Conservation (phyloP, 2,888 invertebrate genomes). For the Ormyrus labotus region DNA sequence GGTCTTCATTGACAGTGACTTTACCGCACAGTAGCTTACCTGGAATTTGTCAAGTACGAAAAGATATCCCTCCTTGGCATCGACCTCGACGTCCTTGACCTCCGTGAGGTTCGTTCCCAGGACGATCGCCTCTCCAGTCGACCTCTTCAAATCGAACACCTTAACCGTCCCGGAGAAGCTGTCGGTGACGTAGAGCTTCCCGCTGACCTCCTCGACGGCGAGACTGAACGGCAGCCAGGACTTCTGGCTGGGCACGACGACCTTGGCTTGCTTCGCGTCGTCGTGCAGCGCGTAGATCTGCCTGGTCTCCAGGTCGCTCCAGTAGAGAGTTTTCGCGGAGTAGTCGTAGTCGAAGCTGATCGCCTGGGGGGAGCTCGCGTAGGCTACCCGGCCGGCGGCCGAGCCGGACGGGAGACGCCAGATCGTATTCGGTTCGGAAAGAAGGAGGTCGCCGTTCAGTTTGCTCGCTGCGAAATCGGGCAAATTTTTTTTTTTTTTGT, state of each 20-base stretch:
- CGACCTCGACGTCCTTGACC: not conserved
- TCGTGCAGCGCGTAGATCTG: not conserved
- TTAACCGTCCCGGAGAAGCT: not conserved
- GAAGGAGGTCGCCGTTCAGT: not conserved
- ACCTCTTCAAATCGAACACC: constrained; percentile 3
- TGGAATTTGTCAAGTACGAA: constrained; percentile 28
- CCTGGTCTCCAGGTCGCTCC: not conserved
- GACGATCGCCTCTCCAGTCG: not conserved
- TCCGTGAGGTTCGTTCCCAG: not conserved
- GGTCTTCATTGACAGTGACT: not conserved
- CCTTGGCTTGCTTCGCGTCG: not conserved
- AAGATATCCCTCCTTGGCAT: constrained; percentile 18
- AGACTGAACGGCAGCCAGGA: constrained; percentile 23
- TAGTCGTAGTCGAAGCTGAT: constrained; percentile 14
- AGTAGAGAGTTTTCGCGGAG: constrained; percentile 7
- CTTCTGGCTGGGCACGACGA: not conserved
- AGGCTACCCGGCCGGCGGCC: not conserved
- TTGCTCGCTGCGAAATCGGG: not conserved
- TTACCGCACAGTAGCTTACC: not conserved
- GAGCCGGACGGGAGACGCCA: not conserved
- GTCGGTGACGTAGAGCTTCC: constrained; percentile 31
- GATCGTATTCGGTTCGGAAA: constrained; percentile 1
- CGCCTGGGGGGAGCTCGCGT: not conserved
- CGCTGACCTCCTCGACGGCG: constrained; percentile 1
- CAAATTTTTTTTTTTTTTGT: too few species aligned